Base-by-base conservation (phyloP, 2,113 vertebrate genomes). In the Nothocercus julius region DNA sequence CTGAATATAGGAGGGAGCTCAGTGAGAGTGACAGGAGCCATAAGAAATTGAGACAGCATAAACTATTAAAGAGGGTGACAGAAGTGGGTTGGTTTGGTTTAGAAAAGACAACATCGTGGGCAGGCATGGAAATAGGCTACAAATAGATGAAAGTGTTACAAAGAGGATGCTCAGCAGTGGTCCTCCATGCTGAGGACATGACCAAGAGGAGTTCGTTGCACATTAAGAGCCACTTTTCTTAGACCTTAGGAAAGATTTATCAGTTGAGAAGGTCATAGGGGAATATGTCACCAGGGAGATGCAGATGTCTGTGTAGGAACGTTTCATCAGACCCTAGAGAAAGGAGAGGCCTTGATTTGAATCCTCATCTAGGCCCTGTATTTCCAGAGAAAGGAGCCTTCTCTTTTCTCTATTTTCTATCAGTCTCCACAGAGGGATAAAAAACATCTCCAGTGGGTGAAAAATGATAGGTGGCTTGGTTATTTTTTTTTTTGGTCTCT, bases 281-380 rank as follows among this genome's bases (percentile, higher is more conserved):
- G 25, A 27, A 36, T 0, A 3, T 1, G 2, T 58, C 56, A 9
- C n/a, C 61, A 22, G 3, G 7, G 21, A 21, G 5, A 2, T 1
- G 16, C 21, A 61, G 42, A 27, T 11, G 14, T 9, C n/a, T 84
- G 4, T 1, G 0, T 16, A 14, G 47, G 7, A 42, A 25, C 10
- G 14, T 78, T 72, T 56, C 44, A 49, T 61, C 22, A 42, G 21
- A n/a, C 24, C 27, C 51, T 25, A 40, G 44, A 53, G 25, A 20
- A 19, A 76, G 5, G 32, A 51, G 27, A 15, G 42, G 21, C 3
- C 51, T 15, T 4, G 3, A 11, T 73, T 76, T 64, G 42, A 69
- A 17, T 21, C 73, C 32, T 9, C 15, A 53, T 3, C 77, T 30
- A 7, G 38, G 56, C n/a, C 18, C 11, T 12, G 15, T 20, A 4